phyloP scores from a whole-genome alignment of 2,888 invertebrate species.

The Eumacrocentrus americanus region DNA sequence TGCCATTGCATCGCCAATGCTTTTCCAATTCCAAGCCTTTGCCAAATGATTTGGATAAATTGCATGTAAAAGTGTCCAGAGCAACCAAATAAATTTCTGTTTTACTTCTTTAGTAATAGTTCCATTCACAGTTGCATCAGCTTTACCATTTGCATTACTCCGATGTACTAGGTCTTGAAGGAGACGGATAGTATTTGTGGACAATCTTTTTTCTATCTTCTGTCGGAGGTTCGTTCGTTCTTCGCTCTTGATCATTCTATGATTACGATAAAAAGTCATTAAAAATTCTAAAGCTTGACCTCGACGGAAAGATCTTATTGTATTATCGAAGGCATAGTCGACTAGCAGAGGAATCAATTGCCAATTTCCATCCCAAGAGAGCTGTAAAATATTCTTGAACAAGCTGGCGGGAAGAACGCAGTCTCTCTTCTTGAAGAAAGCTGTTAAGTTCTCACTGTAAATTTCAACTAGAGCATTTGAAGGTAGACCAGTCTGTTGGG shows the following conservation, averaged over 20 bases:
- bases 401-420: constrained; percentile 70
- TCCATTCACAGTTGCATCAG: constrained; percentile 26
- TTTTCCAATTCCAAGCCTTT: constrained; percentile 59
- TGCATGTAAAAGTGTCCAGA: constrained; percentile 65
- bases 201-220: constrained; percentile 63
- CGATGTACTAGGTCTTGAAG: constrained; percentile 56
- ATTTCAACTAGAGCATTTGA: constrained; percentile 62
- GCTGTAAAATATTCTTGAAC: constrained; percentile 70
- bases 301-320: constrained; percentile 70
- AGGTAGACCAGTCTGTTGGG: constrained; percentile 61
- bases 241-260: constrained; percentile 63
- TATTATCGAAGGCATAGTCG: constrained; percentile 67
- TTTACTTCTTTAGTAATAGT: constrained; percentile 57
- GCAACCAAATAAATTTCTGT: constrained; percentile 66
- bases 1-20: constrained; percentile 55
- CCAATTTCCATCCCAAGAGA: constrained; percentile 72
- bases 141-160: constrained; percentile 50
- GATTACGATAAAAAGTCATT: constrained; percentile 69
- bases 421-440: constrained; percentile 70
- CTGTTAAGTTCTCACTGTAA: constrained; percentile 65
- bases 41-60: constrained; percentile 51
- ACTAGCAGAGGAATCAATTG: constrained; percentile 65
- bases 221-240: constrained; percentile 56
- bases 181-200: constrained; percentile 58
- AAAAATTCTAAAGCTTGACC: constrained; percentile 73